Conservation (phyloP, 2,888 invertebrate genomes). For the Microctonus brassicae region DNA sequence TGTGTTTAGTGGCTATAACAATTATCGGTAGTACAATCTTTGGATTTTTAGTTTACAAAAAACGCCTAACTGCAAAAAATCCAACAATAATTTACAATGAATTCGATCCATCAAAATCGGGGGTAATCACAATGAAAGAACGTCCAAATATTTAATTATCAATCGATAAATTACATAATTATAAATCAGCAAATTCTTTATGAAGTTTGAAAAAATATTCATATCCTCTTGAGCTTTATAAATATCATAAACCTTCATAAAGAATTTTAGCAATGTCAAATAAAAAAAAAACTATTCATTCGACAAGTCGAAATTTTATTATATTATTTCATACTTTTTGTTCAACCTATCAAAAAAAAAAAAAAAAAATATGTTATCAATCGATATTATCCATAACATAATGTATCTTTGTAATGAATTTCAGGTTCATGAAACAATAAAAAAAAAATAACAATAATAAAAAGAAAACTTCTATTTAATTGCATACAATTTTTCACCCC, state of each 20-base stretch:
- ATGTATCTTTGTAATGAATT: not conserved
- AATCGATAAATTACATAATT: not conserved
- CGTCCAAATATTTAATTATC: not conserved
- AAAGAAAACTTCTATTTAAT: too few species aligned
- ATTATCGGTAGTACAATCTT: slow-evolving; percentile 26
- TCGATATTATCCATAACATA: not conserved
- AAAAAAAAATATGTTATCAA: not conserved
- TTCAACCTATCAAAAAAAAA: too few species aligned
- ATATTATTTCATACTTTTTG: too few species aligned
- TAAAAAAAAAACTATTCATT: not conserved
- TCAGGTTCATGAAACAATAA: not conserved
- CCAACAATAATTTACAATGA: slow-evolving; percentile 35
- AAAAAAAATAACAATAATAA: not conserved
- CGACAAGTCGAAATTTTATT: too few species aligned
- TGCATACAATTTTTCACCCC: not conserved
- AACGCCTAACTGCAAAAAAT: not conserved
- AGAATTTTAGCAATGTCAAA: not conserved
- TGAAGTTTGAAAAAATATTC: not conserved
- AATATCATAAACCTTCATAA: not conserved
- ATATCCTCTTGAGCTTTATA: not conserved
- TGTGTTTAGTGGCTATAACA: slow-evolving; percentile 24
- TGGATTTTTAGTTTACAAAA: slow-evolving; percentile 30
- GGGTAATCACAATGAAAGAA: not conserved
- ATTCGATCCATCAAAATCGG: not conserved
- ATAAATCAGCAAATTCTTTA: not conserved